A percentile compares a stretch with the other conserved stretches of the same genome.
Evolutionary conservation across 2,113 vertebrate species (phyloP).

Genomic region (Petromus typicus): DNA sequence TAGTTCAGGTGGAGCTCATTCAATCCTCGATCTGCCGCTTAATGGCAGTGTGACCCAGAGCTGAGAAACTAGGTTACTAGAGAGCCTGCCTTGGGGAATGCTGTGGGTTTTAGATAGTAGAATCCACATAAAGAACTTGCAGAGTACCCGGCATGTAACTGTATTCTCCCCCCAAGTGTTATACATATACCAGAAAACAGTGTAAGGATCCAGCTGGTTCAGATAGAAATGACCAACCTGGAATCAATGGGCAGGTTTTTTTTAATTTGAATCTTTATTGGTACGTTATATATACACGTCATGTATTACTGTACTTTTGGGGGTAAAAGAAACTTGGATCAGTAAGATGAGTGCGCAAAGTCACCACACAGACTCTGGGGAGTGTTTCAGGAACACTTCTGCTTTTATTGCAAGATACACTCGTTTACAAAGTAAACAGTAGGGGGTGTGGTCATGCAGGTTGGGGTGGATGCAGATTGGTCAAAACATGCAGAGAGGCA

Average conservation of each 20-base stretch:
- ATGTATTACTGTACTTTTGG: too few species aligned
- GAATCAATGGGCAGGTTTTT: neutral
- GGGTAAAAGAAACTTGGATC: too few species aligned
- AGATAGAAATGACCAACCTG: neutral
- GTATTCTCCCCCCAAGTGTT: neutral
- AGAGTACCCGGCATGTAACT: neutral
- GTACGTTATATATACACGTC: too few species aligned
- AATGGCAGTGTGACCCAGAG: neutral
- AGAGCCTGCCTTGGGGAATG: neutral
- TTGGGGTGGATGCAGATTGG: too few species aligned
- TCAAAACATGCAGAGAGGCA: too few species aligned
- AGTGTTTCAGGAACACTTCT: too few species aligned
- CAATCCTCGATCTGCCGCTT: neutral
- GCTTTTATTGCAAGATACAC: too few species aligned
- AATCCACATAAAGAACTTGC: neutral
- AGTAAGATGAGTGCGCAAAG: too few species aligned
- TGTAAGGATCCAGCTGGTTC: neutral
- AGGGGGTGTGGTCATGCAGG: too few species aligned
- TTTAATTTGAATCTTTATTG: too few species aligned
- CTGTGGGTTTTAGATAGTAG: neutral
- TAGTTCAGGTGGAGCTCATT: neutral
- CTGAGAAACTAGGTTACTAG: neutral
- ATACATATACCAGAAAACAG: neutral
- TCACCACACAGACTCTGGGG: too few species aligned
- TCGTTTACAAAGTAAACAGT: too few species aligned